Percentiles rank a stretch among this genome's conserved stretches.
These are phyloP conservation scores for Thomomys bottae DNA, from an alignment of 2,113 vertebrate genomes.

Conservation along the genomic window DNA sequence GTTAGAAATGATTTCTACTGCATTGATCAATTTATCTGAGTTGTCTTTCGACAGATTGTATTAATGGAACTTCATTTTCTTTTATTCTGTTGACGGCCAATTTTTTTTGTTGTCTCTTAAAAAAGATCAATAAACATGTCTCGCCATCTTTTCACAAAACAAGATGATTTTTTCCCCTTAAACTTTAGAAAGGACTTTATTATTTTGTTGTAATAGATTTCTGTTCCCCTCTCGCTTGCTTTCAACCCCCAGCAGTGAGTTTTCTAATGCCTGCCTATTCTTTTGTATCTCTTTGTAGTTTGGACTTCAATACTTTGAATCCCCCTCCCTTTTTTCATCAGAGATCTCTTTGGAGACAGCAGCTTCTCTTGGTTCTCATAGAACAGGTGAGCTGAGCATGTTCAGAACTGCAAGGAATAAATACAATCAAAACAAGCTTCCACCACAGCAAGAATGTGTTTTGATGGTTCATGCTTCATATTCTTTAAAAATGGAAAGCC, in stretches of 20 bases:
- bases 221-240: conserved; percentile 80
- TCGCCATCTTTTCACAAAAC: conserved; percentile 86
- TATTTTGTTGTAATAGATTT: conserved; percentile 90
- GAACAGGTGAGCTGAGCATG: not conserved
- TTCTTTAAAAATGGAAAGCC: not conserved
- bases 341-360: not conserved
- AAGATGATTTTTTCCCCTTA: conserved; percentile 86
- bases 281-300: conserved; percentile 79
- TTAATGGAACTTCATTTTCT: conserved; percentile 91
- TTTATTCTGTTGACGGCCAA: conserved; percentile 86
- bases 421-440: not conserved
- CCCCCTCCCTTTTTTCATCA: conserved; percentile 60
- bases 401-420: not conserved
- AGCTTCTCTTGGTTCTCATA: not conserved
- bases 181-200: conserved; percentile 88
- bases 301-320: conserved; percentile 79
- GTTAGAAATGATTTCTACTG: conserved; percentile 88
- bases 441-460: not conserved
- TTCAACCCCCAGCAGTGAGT: conserved; percentile 80
- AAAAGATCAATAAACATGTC: conserved; percentile 89
- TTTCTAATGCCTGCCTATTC: conserved; percentile 77
- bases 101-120: conserved; percentile 87
- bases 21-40: conserved; percentile 89
- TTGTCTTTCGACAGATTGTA: conserved; percentile 88
- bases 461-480: not conserved